Percentiles rank a stretch among this genome's conserved stretches.
phyloP scores from a whole-genome alignment of 1,140 invertebrate genomes.

The Apis florea region DNA sequence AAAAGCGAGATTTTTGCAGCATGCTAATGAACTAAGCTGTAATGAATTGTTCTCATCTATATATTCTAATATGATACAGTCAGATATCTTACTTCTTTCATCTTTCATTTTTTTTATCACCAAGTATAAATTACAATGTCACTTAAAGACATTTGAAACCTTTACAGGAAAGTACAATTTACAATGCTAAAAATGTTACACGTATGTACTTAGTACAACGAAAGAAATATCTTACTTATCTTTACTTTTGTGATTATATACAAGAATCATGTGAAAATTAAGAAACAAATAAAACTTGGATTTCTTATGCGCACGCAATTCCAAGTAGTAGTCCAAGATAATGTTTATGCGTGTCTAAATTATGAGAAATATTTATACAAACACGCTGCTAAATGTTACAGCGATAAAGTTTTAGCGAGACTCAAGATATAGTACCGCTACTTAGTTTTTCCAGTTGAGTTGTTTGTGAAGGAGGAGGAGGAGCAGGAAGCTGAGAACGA shows the following conservation, averaged over 20 bases:
- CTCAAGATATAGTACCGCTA: constrained; percentile 56
- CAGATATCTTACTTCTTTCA: constrained; percentile 54
- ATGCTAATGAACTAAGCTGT: constrained; percentile 41
- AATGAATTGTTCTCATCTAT: constrained; percentile 43
- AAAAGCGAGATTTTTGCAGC: neutral
- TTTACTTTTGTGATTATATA: constrained; percentile 26
- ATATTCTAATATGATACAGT: constrained; percentile 71
- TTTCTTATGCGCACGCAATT: neutral
- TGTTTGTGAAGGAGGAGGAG: constrained; percentile 25
- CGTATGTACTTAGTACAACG: constrained; percentile 65
- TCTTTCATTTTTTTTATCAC: constrained; percentile 29
- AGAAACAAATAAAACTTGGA: constrained; percentile 43
- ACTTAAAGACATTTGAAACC: constrained; percentile 37
- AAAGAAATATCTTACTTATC: constrained; percentile 45
- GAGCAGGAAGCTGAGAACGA: constrained; percentile 53
- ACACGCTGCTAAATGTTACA: constrained; percentile 41
- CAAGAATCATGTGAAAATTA: constrained; percentile 38
- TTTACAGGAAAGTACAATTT: constrained; percentile 62
- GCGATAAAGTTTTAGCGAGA: constrained; percentile 48
- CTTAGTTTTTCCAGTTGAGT: constrained; percentile 50
- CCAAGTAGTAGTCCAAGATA: constrained; percentile 1
- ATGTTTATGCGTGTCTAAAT: neutral
- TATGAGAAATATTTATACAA: constrained; percentile 26
- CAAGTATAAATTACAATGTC: constrained; percentile 70
- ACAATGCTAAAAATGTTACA: constrained; percentile 69